phyloP scores from a whole-genome alignment of 2,888 invertebrate genomes.

The Cryptus viduatorius region DNA sequence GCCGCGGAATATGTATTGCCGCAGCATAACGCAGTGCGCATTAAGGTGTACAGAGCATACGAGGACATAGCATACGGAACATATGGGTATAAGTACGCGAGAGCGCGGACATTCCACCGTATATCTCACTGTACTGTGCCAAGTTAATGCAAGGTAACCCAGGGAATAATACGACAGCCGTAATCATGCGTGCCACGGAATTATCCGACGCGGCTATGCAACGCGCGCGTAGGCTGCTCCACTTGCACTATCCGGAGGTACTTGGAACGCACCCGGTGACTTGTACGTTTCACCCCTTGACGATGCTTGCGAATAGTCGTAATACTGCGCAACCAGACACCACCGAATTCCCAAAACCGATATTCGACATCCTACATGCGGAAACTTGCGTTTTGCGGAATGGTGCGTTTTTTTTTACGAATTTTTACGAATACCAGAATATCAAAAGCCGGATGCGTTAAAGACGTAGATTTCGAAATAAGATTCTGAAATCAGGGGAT shows the following conservation, averaged over 20 bases:
- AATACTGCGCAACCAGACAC: not conserved
- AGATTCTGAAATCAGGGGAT: too few relatives aligned
- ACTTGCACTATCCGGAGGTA: not conserved
- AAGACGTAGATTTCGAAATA: too few relatives aligned
- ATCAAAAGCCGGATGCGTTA: not conserved
- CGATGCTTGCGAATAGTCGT: constrained; percentile 10
- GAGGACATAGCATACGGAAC: constrained; percentile 21
- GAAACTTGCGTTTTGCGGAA: not conserved
- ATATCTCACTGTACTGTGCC: constrained; percentile 61
- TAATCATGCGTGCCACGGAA: constrained; percentile 69
- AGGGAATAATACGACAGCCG: constrained; percentile 65
- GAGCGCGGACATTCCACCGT: constrained; percentile 58
- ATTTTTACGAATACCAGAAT: not conserved
- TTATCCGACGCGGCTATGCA: constrained; percentile 52
- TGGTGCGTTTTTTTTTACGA: not conserved
- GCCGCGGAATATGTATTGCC: constrained; percentile 41
- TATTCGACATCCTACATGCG: not conserved
- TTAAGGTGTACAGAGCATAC: constrained; percentile 26
- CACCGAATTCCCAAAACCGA: not conserved
- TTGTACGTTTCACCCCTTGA: constrained; percentile 2
- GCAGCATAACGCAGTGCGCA: constrained; percentile 34
- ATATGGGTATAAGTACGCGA: constrained; percentile 43
- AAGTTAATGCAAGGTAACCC: constrained; percentile 56
- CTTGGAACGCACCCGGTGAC: not conserved
- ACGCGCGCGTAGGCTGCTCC: constrained; percentile 29